A percentile compares a stretch with the other conserved stretches of the same genome.
Conservation (phyloP, 2,797 vertebrate species). For the Propithecus deckenii region DNA sequence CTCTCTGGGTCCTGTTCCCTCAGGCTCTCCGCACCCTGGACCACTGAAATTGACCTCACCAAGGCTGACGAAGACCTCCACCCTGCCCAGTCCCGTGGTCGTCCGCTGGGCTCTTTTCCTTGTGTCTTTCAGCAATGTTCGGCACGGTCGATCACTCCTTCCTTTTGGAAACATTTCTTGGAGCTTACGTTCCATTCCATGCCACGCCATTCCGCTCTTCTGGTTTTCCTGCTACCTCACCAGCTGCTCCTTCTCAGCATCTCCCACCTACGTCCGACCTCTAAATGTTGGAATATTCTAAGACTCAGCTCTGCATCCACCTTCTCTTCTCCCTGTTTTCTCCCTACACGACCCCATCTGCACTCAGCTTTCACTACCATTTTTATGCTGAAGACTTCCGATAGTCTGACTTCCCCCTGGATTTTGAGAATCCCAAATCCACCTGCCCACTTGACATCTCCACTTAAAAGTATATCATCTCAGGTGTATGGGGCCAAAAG, state of each 20-base stretch:
- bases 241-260: neutral
- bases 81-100: rapidly evolving
- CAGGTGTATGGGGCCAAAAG: neutral
- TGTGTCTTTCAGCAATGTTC: neutral
- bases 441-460: neutral
- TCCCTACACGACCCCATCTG: neutral
- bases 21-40: neutral
- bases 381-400: neutral
- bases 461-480: neutral
- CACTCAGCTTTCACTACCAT: neutral
- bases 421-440: neutral
- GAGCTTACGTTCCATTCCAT: neutral
- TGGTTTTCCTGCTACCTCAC: neutral
- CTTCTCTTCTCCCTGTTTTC: neutral
- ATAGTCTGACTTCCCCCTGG: neutral
- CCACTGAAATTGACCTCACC: neutral
- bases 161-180: neutral
- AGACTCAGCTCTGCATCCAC: neutral
- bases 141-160: neutral
- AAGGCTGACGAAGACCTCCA: neutral
- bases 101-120: neutral
- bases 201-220: neutral
- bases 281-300: neutral
- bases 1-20: neutral
- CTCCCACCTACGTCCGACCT: neutral